These are phyloP conservation scores for Anolis apletophallus DNA, from an alignment of 2,797 vertebrate genomes.

Conservation along the genomic window DNA sequence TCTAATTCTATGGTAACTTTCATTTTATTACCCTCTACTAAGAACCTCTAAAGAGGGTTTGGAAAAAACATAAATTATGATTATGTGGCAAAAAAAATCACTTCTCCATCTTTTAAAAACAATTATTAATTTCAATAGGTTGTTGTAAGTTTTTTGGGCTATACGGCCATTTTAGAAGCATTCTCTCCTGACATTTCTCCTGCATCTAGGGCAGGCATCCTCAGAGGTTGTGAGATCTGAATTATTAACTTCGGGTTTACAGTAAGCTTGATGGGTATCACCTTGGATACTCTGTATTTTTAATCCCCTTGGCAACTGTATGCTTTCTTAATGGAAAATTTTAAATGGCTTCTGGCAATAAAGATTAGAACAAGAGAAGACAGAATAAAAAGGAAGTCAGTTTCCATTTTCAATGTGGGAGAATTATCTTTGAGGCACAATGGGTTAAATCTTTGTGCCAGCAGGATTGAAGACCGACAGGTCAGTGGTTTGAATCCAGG, in stretches of 20 bases:
- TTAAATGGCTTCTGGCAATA: neutral
- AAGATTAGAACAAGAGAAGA: neutral
- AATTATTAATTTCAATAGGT: neutral
- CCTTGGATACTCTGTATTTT: neutral
- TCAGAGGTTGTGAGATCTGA: no score
- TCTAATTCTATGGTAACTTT: slow-evolving; percentile 33
- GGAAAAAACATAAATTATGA: slow-evolving; percentile 28
- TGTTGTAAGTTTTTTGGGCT: no score
- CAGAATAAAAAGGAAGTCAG: neutral
- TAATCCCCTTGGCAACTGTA: neutral
- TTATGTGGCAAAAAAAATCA: slow-evolving; percentile 30
- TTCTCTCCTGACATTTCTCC: no score
- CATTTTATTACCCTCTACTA: slow-evolving; percentile 23
- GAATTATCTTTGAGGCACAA: neutral
- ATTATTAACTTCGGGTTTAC: slow-evolving; percentile 7
- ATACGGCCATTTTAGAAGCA: no score
- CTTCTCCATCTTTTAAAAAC: slow-evolving; percentile 19
- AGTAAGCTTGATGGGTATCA: slow-evolving; percentile 8
- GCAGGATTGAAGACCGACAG: no score
- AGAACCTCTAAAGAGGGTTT: neutral
- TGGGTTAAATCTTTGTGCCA: no score
- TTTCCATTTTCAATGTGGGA: neutral
- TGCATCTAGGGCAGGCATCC: no score
- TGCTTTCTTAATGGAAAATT: neutral
- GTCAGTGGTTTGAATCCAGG: no score